Evolutionary conservation across 2,888 invertebrate genomes (phyloP).

Genomic region (Microdon myrmicae): DNA sequence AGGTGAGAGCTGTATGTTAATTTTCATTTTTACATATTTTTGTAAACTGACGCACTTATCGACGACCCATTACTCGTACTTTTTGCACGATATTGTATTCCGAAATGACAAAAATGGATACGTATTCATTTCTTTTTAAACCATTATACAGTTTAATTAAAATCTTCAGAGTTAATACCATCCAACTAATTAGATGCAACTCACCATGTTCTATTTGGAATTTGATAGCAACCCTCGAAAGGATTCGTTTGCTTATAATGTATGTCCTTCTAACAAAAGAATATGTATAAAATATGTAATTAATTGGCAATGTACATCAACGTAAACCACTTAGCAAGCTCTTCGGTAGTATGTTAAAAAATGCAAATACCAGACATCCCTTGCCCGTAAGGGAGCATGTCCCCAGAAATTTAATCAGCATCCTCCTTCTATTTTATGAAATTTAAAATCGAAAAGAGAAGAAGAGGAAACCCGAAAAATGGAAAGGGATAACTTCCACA

Average conservation of each 20-base stretch:
- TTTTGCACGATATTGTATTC: no score
- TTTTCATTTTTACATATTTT: no score
- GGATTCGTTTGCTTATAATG: neutral
- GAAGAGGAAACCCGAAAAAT: constrained; percentile 11
- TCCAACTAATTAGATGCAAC: no score
- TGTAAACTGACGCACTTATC: no score
- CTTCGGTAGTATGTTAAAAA: constrained; percentile 9
- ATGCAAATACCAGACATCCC: constrained; percentile 20
- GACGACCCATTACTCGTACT: no score
- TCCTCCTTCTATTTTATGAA: neutral
- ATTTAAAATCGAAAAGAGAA: constrained; percentile 3
- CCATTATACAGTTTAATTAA: no score
- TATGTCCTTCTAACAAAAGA: neutral
- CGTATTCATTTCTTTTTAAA: no score
- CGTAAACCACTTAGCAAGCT: constrained; percentile 5
- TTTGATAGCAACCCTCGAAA: no score
- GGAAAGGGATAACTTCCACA: constrained; percentile 10
- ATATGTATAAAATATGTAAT: constrained; percentile 4
- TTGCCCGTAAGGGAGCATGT: neutral
- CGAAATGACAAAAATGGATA: no score
- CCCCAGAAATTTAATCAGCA: constrained; percentile 21
- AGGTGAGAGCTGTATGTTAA: no score
- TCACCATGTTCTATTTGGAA: no score
- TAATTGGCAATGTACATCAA: constrained; percentile 12
- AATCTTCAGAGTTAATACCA: no score